A percentile compares a stretch with the other conserved stretches of the same genome.
Conservation (phyloP, 92 coral and sea anemone genomes). For the Phenganax subtilis region DNA sequence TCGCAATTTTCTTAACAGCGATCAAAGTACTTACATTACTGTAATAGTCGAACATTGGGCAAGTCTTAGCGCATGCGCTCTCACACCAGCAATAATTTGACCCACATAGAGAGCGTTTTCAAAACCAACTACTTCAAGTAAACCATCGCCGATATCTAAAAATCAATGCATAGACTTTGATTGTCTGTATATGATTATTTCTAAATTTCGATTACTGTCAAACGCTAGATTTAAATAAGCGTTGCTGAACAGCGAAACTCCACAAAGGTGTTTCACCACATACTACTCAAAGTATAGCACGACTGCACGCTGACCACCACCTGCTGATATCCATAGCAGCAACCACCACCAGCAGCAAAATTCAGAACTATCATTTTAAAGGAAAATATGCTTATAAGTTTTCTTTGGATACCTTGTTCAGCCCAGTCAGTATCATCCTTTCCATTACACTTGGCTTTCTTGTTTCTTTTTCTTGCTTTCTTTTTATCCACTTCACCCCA, state of each 20-base stretch:
- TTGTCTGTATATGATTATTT: background rate
- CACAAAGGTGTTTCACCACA: too few species aligned
- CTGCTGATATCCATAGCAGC: too few species aligned
- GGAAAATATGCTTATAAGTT: too few species aligned
- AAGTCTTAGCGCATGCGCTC: slow-evolving; percentile 87
- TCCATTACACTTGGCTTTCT: slow-evolving; percentile 63
- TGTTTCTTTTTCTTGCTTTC: slow-evolving; percentile 71
- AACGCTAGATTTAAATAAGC: too few species aligned
- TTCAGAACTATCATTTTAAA: too few species aligned
- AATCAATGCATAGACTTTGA: background rate
- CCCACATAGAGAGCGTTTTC: slow-evolving; percentile 81
- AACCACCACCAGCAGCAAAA: too few species aligned
- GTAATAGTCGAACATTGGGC: slow-evolving; percentile 89
- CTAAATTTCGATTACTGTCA: too few species aligned
- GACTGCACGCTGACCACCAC: too few species aligned
- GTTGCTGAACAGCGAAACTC: too few species aligned
- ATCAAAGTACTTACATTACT: slow-evolving; percentile 57
- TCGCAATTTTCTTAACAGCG: background rate
- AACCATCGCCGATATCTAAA: slow-evolving; percentile 92
- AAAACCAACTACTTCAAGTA: slow-evolving; percentile 90
- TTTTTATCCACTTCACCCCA: slow-evolving; percentile 99
- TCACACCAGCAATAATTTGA: slow-evolving; percentile 87
- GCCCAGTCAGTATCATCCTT: slow-evolving; percentile 88
- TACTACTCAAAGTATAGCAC: too few species aligned
- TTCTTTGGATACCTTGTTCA: slow-evolving; percentile 63